These are phyloP conservation scores for Valencia hispanica DNA, from an alignment of 2,797 vertebrate genomes.

Conservation along the genomic window DNA sequence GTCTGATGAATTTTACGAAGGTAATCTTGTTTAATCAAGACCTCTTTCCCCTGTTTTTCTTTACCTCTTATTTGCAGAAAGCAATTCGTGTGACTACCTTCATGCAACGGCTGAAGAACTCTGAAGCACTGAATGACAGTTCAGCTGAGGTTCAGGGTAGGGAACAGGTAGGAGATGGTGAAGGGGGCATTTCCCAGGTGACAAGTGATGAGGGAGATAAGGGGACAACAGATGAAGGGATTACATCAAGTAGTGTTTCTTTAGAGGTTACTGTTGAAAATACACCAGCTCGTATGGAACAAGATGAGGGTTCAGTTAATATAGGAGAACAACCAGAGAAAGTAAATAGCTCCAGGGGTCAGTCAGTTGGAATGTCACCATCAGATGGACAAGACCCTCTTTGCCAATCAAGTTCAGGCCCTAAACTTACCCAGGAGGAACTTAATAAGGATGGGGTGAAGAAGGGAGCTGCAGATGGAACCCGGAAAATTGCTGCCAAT, in stretches of 20 bases:
- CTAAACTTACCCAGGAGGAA: slow-evolving; percentile 54
- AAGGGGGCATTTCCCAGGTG: slow-evolving; percentile 62
- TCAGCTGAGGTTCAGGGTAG: slow-evolving; percentile 58
- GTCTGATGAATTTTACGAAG: slow-evolving; percentile 31
- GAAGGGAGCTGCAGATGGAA: slow-evolving; percentile 56
- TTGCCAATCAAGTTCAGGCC: slow-evolving; percentile 43
- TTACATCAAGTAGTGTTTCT: slow-evolving; percentile 77
- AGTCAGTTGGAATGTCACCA: slow-evolving; percentile 63
- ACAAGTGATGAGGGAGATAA: slow-evolving; percentile 71
- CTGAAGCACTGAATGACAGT: slow-evolving; percentile 76
- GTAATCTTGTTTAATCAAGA: slow-evolving; percentile 19
- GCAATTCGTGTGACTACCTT: slow-evolving; percentile 89
- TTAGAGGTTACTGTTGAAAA: slow-evolving; percentile 82
- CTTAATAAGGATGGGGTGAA: slow-evolving; percentile 47
- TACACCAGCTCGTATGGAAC: slow-evolving; percentile 50
- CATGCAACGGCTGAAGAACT: slow-evolving; percentile 87
- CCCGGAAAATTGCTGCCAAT: slow-evolving; percentile 66
- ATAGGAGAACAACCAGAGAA: slow-evolving; percentile 51
- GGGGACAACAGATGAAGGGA: slow-evolving; percentile 67
- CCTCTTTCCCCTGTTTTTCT: slow-evolving; percentile 38
- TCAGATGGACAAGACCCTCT: slow-evolving; percentile 64
- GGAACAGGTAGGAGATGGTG: slow-evolving; percentile 56
- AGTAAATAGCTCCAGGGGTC: slow-evolving; percentile 38
- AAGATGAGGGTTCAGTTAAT: slow-evolving; percentile 48
- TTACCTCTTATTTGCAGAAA: slow-evolving; percentile 80